Conservation (phyloP, 2,888 invertebrate genomes). For the Caenorhabditis sp. region DNA sequence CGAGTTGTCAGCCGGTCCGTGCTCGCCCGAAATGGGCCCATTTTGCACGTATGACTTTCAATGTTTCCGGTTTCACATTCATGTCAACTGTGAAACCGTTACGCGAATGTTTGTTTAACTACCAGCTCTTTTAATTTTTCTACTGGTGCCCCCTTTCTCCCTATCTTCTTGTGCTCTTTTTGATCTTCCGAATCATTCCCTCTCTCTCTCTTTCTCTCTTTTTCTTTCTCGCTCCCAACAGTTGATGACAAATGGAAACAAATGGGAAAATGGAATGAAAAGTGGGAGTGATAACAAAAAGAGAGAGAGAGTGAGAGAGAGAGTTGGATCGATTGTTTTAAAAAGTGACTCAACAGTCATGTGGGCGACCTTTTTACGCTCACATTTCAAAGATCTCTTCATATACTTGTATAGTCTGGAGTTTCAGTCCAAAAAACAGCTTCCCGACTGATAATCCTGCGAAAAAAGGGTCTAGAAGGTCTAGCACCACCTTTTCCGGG, state of each 20-base stretch:
- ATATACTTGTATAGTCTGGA: too few species aligned
- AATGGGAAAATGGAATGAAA: background rate
- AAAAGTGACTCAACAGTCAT: background rate
- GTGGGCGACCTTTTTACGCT: too few species aligned
- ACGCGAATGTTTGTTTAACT: too few species aligned
- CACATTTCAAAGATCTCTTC: too few species aligned
- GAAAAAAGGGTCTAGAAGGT: too few species aligned
- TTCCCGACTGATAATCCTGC: too few species aligned
- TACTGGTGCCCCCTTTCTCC: background rate
- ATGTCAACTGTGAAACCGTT: too few species aligned
- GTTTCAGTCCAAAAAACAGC: too few species aligned
- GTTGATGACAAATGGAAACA: background rate
- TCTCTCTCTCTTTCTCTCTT: slow-evolving; percentile 12
- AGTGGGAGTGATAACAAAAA: background rate
- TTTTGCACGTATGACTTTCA: too few species aligned
- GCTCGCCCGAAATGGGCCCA: too few species aligned
- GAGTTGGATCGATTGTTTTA: background rate
- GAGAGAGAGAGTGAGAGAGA: slow-evolving; percentile 1
- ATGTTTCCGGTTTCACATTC: slow-evolving; percentile 2
- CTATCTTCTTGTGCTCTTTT: background rate
- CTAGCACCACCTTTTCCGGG: too few species aligned
- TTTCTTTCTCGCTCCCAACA: background rate
- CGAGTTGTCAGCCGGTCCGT: too few species aligned
- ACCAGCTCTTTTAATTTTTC: slow-evolving; percentile 7
- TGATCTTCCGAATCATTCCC: background rate